Conservation (phyloP, 2,888 invertebrate species). For the Abrostola triplasia region DNA sequence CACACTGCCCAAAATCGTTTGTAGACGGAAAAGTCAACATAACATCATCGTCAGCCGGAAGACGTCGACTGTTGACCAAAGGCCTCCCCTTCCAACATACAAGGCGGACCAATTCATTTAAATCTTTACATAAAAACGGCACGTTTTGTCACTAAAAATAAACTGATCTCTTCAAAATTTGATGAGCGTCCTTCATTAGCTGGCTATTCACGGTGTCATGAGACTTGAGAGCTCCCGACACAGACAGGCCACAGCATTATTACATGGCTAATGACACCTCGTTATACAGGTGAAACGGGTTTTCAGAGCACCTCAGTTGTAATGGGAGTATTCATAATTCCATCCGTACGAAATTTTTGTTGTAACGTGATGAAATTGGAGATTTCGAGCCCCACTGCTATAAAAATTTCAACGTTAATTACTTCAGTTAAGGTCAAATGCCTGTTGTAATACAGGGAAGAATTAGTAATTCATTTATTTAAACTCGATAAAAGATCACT, state of each 20-base stretch:
- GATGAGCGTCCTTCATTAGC: constrained; percentile 14
- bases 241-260: constrained; percentile 3
- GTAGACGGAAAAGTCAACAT: too few relatives aligned
- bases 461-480: too few relatives aligned
- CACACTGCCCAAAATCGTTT: too few relatives aligned
- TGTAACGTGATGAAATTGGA: background rate
- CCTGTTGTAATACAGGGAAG: too few relatives aligned
- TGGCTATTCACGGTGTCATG: constrained; percentile 27
- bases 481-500: too few relatives aligned
- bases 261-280: constrained; percentile 34
- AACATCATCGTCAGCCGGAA: too few relatives aligned
- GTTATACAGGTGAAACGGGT: constrained; percentile 27
- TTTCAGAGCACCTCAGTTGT: constrained; percentile 2
- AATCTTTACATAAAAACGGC: background rate
- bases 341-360: constrained; percentile 22
- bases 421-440: too few relatives aligned
- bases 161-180: constrained; percentile 6
- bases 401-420: background rate
- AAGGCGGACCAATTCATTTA: background rate
- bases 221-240: constrained; percentile 8
- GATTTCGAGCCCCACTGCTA: background rate
- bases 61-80: too few relatives aligned
- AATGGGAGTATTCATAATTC: constrained; percentile 32
- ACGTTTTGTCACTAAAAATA: background rate
- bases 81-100: background rate